Evolutionary conservation across 2,888 invertebrate genomes (phyloP), one percentile per base, ranked within the genome.

Genomic region (Xylocampa areola): DNA sequence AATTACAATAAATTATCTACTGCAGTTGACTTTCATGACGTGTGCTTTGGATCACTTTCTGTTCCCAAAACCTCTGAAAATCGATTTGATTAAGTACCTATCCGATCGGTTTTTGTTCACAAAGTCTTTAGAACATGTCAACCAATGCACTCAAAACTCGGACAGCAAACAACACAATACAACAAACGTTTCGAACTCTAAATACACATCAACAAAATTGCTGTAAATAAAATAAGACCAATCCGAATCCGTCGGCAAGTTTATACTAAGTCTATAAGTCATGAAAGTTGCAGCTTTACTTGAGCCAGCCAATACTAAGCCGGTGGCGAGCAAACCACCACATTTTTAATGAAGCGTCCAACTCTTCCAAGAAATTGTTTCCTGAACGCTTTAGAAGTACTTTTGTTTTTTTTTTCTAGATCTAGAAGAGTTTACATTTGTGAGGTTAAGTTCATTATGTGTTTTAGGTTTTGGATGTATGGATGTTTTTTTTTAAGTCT

Each of bases 261-360:
- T 68, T 71, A 59, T 62, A 63, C 64, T 71, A 80, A 79, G 77
- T 79, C 73, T 68, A 68, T 83, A 80, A 84, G 82, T 82, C 77
- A 70, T 61, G 55, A 75, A 74, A 84, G 77, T 82, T 79, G 66
- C 71, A 68, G 76, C 79, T 80, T 73, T 66, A 73, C 62, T 74
- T 75, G 71, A 79, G 76, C 71, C 69, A 41, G 65, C 73, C 78
- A 75, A 73, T 77, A 73, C 72, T 72, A 71, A 79, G 76, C 76
- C 67, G 65, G 62, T 73, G 39, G 53, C 60, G 43, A 32, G 54
- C 58, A 41, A 48, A 54, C 58, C 69, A 68, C 73, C 82, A 77
- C 77, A 84, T 82, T 80, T 85, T 83, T 84, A 85, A 83, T 82
- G 83, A 81, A 76, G 62, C 66, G 27, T 65, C 53, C 40, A 60